Evolutionary conservation across 2,113 vertebrate genomes (phyloP), one percentile per base, ranked within the genome.

Genomic region (Paratilapia polleni): DNA sequence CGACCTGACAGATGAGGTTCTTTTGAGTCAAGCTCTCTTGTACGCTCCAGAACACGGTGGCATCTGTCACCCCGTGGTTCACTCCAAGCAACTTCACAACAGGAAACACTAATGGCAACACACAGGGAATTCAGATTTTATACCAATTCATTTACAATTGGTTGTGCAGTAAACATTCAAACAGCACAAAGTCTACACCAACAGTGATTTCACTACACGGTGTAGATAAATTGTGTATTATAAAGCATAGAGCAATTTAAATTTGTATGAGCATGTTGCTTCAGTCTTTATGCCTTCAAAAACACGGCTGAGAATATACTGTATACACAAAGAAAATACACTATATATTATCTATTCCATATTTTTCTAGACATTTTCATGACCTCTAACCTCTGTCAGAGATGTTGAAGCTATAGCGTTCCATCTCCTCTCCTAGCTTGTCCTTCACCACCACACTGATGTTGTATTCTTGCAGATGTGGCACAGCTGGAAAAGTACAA

Each of bases 371-470:
- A 70, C 47, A 26, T 36, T 36, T 11, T 17, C 3, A 17, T 58
- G 66, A 85, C 74, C 22, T 54, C 66, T 41, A 22, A 95, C 95
- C 94, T 87, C 92, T 90, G n/a, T 95, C 87, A 62, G 85, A 89
- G 83, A 94, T 81, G 70, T 84, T 93, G 86, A 95, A 95, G 58
- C 77, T 82, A 80, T 90, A 77, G 81, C n/a, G 77, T 58, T 84
- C 87, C 1, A n/a, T 81, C 77, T 86, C 92, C 74, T 87, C 85
- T 36, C 94, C 94, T 63, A 95, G 87, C 73, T 52, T 38, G 83
- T 91, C 82, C n/a, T 52, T 90, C 54, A 91, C 92, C 84, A 68
- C 36, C 70, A 95, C 75, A 0, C 82, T 84, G 82, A 95, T 78
- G 43, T 90, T 85, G 90, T 94, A 95, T 59, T 86, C 47, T 20